A percentile compares a stretch with the other conserved stretches of the same genome.
phyloP scores from a whole-genome alignment of 2,797 vertebrate species.

The Sebastes vulpes region DNA sequence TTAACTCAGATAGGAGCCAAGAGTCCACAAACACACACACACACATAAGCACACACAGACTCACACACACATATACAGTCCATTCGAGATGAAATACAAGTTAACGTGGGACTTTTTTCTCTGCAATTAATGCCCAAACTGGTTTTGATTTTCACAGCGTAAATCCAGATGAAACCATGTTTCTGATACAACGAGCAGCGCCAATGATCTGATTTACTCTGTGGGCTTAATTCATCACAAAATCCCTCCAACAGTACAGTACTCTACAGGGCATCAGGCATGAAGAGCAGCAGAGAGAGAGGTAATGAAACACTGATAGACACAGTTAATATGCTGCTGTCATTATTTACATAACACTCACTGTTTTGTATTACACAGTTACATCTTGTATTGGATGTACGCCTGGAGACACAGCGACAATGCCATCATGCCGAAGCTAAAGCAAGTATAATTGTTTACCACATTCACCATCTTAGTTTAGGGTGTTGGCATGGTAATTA shows the following conservation, averaged over 20 bases:
- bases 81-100: background rate
- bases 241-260: background rate
- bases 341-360: background rate
- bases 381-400: background rate
- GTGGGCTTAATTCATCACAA: slow-evolving; percentile 6
- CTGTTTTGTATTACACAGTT: background rate
- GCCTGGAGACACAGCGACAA: background rate
- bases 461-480: background rate
- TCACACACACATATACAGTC: background rate
- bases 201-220: slow-evolving; percentile 18
- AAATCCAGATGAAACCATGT: slow-evolving; percentile 24
- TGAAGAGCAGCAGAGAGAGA: background rate
- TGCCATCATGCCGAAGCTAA: background rate
- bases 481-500: background rate
- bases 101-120: background rate
- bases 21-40: slow-evolving; percentile 2
- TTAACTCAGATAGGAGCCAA: slow-evolving; percentile 50
- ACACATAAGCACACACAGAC: background rate
- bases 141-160: background rate
- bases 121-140: background rate
- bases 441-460: background rate
- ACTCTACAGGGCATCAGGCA: background rate
- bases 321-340: background rate
- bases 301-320: background rate
- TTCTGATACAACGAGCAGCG: slow-evolving; percentile 1